phyloP scores from a whole-genome alignment of 1,140 invertebrate species.

The Galleria mellonella region DNA sequence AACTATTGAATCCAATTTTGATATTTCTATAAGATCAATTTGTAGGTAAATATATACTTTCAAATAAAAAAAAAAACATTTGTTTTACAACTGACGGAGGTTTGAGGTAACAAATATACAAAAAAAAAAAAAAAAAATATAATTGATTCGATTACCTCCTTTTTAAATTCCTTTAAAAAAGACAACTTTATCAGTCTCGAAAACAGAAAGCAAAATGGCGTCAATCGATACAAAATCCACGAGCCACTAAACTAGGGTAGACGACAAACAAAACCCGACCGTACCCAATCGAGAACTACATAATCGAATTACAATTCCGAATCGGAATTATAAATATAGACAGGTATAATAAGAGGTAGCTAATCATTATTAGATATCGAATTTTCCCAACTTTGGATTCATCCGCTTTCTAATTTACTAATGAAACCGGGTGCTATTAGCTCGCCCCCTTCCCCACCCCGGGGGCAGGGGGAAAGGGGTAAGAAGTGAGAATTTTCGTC shows the following conservation, averaged over 20 bases:
- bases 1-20: too few species aligned
- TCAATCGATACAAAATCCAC: conserved; percentile 23
- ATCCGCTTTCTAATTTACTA: conserved; percentile 75
- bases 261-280: conserved; percentile 42
- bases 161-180: too few species aligned
- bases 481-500: conserved; percentile 65
- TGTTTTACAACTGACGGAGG: too few species aligned
- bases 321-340: conserved; percentile 41
- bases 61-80: too few species aligned
- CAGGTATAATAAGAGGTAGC: conserved; percentile 57
- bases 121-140: too few species aligned
- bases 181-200: too few species aligned
- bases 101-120: too few species aligned
- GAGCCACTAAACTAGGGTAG: conserved; percentile 40
- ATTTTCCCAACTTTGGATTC: conserved; percentile 75
- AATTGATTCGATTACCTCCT: too few species aligned
- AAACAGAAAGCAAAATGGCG: background rate
- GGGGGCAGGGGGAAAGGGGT: conserved; percentile 39
- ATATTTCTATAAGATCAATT: too few species aligned
- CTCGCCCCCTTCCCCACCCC: conserved; percentile 24
- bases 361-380: conserved; percentile 75
- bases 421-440: conserved; percentile 72
- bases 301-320: conserved; percentile 56
- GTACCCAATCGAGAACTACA: conserved; percentile 65
- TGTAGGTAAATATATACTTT: too few species aligned